Base-by-base conservation (phyloP, 2,113 vertebrate genomes). In the Petaurus breviceps region DNA sequence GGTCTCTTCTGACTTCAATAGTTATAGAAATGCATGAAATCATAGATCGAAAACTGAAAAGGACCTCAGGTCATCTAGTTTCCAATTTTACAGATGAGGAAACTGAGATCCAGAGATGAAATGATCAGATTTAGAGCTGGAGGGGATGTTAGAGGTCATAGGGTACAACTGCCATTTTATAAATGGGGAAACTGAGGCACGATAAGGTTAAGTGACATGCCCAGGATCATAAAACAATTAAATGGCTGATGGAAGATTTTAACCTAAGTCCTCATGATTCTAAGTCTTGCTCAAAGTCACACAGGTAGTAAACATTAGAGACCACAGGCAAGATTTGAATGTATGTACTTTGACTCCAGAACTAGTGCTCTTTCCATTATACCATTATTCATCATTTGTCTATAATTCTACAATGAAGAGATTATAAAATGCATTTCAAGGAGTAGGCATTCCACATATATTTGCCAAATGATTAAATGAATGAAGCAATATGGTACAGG, bases 311-410 rank as follows among this genome's bases (percentile, higher is more conserved):
- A 94, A 54, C 51, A 53, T 46, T 11, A 68, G 49, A 95, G 91
- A 89, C 61, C 61, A 57, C 26, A 57, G 26, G 49, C 93, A 92
- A 49, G 92, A 95, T 93, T 50, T 91, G 92, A 93, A 53, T 28
- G 49, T 93, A 31, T 6, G 47, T 91, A 91, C 37, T 77, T 77
- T 77, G 31, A 68, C 37, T 1, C 3, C 31, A 68, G 31, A 77
- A 77, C 61, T 77, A 77, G 61, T 77, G 31, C 31, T 68, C 31
- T 68, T 68, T 68, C 11, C 14, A n/a, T 68, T 68, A 16, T 12
- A 68, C 3, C 61, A 68, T 37, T 3, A 68, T 68, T n/a, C 61
- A 68, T 6, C 31, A 12, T 37, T n/a, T 68, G 12, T 37, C 31
- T 68, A 37, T 37, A 14, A 16, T 68, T 37, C 31, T 37, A 68